Base-by-base conservation (phyloP, 2,888 invertebrate genomes). In the Ennomos erosarius region DNA sequence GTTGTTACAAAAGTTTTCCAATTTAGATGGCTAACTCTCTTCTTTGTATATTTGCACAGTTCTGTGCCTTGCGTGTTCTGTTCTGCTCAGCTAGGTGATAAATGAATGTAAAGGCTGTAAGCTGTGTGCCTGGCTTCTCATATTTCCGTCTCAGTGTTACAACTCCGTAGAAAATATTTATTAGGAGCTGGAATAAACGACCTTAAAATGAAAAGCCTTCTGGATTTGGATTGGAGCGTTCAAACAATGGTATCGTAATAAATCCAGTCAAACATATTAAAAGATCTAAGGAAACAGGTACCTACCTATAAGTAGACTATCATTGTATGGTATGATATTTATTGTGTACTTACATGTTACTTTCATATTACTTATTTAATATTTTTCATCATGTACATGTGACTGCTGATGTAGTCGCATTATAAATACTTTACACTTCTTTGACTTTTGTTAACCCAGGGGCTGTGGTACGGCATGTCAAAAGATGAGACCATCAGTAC, bases 81-180 rank as follows among this genome's bases (percentile, higher is more conserved):
- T 69, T 60, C 60, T 67, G 62, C 59, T 67, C 67, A 69, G 65
- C 62, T 69, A 62, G 57, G 52, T 64, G 54, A 45, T 54, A 38
- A 37, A 43, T 10, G 39, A 42, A 38, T 61, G 35, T 12, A 10
- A 39, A 34, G 35, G 49, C 55, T 55, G 49, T 13, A 33, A 39
- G 52, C 43, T 37, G 47, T 33, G 37, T 52, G 10, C 42, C 42
- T 34, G 36, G 46, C 42, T 50, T 58, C 42, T 33, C 11, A 13
- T n/a, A 33, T 5, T 26, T n/a, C 8, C 9, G 26, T 26, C 26
- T 26, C 1, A 43, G 26, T n/a, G 3, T n/a, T 16, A 3, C 42
- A 26, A 26, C 42, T 16, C 5, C 1, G 10, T 16, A 6, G 10
- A 26, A n/a, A n/a, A 10, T 44, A 11, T 34, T 11, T 26, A 26